These are phyloP conservation scores for Prionace glauca DNA, from an alignment of 2,797 vertebrate genomes.

Conservation along the genomic window DNA sequence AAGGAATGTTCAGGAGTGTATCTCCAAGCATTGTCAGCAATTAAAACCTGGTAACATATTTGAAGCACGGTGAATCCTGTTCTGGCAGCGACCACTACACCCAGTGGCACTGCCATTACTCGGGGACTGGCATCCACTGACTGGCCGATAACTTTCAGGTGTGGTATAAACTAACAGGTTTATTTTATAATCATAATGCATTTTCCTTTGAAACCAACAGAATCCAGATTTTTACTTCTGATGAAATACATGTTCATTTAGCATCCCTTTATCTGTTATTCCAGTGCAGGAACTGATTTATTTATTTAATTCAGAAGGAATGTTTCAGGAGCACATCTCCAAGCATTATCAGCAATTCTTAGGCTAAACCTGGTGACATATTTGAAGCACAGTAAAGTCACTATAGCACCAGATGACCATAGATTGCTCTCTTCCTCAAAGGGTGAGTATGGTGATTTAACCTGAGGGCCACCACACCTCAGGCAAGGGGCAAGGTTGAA, in stretches of 20 bases:
- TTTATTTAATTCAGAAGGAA: background rate
- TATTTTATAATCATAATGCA: background rate
- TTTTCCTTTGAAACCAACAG: background rate
- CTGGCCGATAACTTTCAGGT: no score
- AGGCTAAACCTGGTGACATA: background rate
- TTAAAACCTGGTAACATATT: background rate
- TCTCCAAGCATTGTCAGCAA: background rate
- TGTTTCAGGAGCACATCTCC: background rate
- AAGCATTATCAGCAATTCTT: background rate
- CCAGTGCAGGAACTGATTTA: background rate
- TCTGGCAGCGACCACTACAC: no score
- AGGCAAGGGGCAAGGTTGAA: no score
- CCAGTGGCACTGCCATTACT: no score
- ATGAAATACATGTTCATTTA: no score
- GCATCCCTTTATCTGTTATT: background rate
- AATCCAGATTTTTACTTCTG: background rate
- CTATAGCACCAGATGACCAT: no score
- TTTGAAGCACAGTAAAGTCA: background rate
- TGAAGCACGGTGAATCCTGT: background rate
- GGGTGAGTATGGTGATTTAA: no score
- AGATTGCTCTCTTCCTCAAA: no score
- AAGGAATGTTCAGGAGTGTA: no score
- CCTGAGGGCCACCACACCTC: no score
- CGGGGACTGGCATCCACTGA: no score
- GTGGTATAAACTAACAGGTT: background rate